Percentiles rank a stretch among this genome's conserved stretches.
These are phyloP conservation scores for Pterobdella sp. DNA, from an alignment of 2,888 invertebrate species.

Conservation along the genomic window DNA sequence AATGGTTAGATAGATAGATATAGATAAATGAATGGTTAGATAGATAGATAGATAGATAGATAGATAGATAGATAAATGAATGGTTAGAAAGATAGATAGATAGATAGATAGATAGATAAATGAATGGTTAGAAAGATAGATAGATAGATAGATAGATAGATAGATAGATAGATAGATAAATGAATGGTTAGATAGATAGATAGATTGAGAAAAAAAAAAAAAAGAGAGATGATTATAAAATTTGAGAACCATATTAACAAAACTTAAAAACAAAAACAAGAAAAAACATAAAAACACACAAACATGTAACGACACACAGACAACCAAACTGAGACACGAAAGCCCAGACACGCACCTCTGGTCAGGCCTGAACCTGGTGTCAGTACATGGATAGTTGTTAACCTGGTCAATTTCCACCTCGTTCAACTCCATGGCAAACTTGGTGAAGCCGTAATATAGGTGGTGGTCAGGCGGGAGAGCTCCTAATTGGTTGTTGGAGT, in stretches of 20 bases:
- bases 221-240: neutral
- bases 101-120: too few species aligned
- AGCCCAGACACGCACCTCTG: conserved; percentile 44
- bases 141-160: too few species aligned
- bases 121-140: too few species aligned
- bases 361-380: conserved; percentile 70
- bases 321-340: neutral
- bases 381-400: conserved; percentile 62
- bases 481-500: conserved; percentile 50
- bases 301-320: neutral
- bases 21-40: too few species aligned
- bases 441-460: conserved; percentile 73
- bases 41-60: too few species aligned
- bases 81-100: too few species aligned
- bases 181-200: too few species aligned
- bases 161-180: too few species aligned
- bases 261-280: neutral
- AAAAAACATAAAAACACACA: neutral
- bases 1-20: too few species aligned
- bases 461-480: conserved; percentile 73
- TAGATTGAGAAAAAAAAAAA: too few species aligned
- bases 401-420: conserved; percentile 58
- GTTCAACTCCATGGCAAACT: conserved; percentile 76
- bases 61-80: too few species aligned
- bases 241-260: neutral